Evolutionary conservation across 2,113 vertebrate species (phyloP), one percentile per base, ranked within the genome.

Genomic region (Acanthisitta chloris): DNA sequence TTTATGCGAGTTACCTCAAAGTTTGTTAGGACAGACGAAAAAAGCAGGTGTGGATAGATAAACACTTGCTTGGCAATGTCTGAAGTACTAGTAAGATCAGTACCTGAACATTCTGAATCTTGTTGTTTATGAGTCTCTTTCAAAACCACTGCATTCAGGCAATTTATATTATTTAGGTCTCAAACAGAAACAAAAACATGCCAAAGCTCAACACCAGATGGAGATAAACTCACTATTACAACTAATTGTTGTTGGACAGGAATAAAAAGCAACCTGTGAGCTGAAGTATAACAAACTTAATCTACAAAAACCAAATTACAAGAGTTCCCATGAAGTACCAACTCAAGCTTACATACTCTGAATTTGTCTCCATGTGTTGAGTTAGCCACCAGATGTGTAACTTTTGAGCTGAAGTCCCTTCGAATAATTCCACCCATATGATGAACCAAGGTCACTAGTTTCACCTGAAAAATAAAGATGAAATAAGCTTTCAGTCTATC

Each of bases 391-490:
- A 99, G 98, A 96, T 99, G 99, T 65, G 99, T 99, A 81, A 99
- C 99, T 98, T 99, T 99, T 43, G 99, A 98, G 94, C 99, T 99
- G 54, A 99, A 99, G 91, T 99, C 99, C 94, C 98, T 99, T 54
- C 99, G 98, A 95, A 99, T 99, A 92, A 98, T 98, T 71, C 99
- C 99, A 62, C 99, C 99, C 99, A 99, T 99, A 90, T 99, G 99
- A 98, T 99, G 99, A 79, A 99, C 99, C 92, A 99, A 97, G 86
- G 98, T 99, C 88, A 99, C 99, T 29, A 99, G 96, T n/a, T 98
- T 98, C 70, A 99, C 99, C 99, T 99, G 80, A 86, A 96, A 96
- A 97, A 87, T 34, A 91, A 94, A 95, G 54, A 59, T 10, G 1
- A 64, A 43, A 17, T 31, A 46, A 69, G 26, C 36, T 72, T 20